Evolutionary conservation across 2,113 vertebrate genomes (phyloP).

Genomic region (Neopipo cinnamomea): DNA sequence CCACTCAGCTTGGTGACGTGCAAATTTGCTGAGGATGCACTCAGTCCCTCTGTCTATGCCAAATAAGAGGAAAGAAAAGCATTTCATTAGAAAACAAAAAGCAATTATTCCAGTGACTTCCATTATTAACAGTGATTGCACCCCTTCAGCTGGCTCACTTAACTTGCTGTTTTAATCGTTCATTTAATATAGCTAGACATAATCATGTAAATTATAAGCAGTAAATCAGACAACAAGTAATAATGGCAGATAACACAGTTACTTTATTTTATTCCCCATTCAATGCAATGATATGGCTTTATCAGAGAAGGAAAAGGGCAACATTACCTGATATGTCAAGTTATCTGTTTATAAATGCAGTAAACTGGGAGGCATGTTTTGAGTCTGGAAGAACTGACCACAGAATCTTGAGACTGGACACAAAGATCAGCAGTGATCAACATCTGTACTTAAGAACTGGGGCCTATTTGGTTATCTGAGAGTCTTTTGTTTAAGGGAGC

Average conservation of each 20-base stretch:
- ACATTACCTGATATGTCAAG: background rate
- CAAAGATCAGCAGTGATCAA: background rate
- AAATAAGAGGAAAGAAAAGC: background rate
- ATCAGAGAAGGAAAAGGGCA: background rate
- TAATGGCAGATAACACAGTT: conserved; percentile 33
- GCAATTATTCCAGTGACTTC: conserved; percentile 14
- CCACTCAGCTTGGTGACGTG: background rate
- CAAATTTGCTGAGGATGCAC: background rate
- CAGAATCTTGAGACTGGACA: background rate
- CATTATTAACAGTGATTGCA: conserved; percentile 22
- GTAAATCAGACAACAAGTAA: conserved; percentile 57
- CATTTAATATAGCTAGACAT: conserved; percentile 51
- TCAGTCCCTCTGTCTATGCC: background rate
- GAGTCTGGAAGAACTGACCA: background rate
- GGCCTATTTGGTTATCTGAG: background rate
- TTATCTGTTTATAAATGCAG: background rate
- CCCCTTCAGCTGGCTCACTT: conserved; percentile 29
- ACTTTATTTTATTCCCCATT: conserved; percentile 5
- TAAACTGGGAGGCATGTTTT: background rate
- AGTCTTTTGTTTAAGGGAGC: background rate
- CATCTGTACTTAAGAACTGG: background rate
- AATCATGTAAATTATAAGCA: conserved; percentile 47
- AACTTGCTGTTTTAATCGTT: conserved; percentile 30
- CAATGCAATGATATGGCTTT: background rate
- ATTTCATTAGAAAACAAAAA: conserved; percentile 26